Evolutionary conservation across 2,113 vertebrate genomes (phyloP).

Genomic region (Chloropsis cyanopogon): DNA sequence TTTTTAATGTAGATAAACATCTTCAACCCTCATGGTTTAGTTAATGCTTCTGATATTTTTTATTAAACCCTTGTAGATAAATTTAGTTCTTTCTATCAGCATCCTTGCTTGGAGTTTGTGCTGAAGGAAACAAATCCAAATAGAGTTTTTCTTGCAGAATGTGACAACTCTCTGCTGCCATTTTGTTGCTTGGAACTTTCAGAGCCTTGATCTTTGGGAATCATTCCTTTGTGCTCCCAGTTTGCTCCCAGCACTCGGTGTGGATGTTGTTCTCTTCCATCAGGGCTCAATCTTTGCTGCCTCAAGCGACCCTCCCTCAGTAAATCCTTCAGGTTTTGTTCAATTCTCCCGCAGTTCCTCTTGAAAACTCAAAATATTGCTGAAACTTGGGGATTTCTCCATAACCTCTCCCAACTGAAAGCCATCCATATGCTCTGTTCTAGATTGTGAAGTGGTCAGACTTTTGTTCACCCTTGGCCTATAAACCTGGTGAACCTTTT

Average conservation of each 20-base stretch:
- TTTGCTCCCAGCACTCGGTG: background rate
- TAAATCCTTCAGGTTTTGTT: background rate
- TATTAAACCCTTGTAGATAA: background rate
- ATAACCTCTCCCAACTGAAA: background rate
- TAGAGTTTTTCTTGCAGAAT: background rate
- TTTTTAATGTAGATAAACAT: background rate
- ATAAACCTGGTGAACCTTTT: constrained; percentile 81
- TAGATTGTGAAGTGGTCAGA: constrained; percentile 92
- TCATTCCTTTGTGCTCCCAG: background rate
- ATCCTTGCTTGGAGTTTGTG: background rate
- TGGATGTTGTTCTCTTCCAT: background rate
- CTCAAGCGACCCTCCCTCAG: background rate
- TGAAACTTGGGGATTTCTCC: background rate
- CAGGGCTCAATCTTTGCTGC: background rate
- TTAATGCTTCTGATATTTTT: background rate
- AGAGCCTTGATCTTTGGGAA: background rate
- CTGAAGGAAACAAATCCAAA: background rate
- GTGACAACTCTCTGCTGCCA: background rate
- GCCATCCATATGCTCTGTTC: constrained; percentile 4
- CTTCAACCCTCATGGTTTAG: background rate
- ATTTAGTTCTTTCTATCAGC: background rate
- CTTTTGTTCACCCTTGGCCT: constrained; percentile 85
- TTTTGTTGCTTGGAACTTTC: background rate
- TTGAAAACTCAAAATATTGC: background rate
- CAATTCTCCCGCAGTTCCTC: background rate